Base-by-base conservation (phyloP, 2,113 vertebrate genomes). In the Archilochus colubris region DNA sequence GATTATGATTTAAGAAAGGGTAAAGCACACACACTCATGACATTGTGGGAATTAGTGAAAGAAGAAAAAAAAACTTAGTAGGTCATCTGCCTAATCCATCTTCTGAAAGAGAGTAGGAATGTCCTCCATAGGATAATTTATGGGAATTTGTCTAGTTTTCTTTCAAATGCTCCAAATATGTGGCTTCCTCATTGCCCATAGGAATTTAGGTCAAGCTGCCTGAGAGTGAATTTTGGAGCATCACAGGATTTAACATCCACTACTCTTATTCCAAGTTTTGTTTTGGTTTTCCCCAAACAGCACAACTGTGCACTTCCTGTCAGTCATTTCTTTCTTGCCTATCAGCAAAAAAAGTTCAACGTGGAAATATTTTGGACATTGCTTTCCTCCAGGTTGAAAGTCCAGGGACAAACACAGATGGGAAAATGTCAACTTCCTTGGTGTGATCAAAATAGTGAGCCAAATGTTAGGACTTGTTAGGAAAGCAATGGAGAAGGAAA, bases 1-100 rank as follows among this genome's bases (percentile, higher is more conserved):
- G 93, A 96, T 97, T 93, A 75, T 57, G 79, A 88, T 88, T 95
- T 94, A 86, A 88, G 96, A 70, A 94, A 94, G 88, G 55, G 81
- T 46, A 82, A 93, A 92, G 78, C 81, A 36, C 16, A 8, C 19
- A 12, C 48, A 36, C 68, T 70, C 77, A 51, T 40, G 91, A 80
- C 72, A 91, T 82, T 0, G 68, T 55, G 91, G 94, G 92, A 95
- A 96, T 95, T 94, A 95, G 72, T 31, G 67, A 88, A 92, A 66
- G 53, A 82, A 82, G 24, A 48, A 84, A 79, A 93, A 68, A 79
- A 89, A 22, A 54, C 72, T 95, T 91, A 74, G 72, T 95, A 95
- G 96, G 94, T 95, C 95, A 94, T 94, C 93, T 75, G 88, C 91
- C 94, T 97, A 94, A 95, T 95, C 91, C 91, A 83, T 95, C 93